Evolutionary conservation across 1,140 invertebrate genomes (phyloP).

Genomic region (Spodoptera frugiperda): DNA sequence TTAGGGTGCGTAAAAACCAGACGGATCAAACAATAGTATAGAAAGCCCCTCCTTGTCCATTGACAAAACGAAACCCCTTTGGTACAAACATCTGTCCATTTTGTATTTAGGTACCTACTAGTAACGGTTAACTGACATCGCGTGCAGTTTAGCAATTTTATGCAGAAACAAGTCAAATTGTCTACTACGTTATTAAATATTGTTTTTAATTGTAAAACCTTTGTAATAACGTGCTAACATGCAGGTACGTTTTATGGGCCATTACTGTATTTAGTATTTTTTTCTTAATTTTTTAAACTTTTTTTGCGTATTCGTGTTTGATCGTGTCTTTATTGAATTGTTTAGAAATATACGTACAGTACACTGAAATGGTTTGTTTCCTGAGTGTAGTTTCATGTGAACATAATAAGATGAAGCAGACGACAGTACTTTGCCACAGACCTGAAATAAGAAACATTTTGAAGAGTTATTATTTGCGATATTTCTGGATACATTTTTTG

Average conservation of each 20-base stretch:
- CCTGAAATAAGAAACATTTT: slow-evolving; percentile 60
- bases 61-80: no score
- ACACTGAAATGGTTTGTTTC: slow-evolving; percentile 92
- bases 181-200: no score
- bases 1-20: neutral
- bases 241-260: neutral
- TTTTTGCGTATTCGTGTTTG: no score
- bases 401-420: slow-evolving; percentile 92
- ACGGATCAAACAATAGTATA: neutral
- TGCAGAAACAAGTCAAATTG: no score
- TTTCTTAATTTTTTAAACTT: neutral
- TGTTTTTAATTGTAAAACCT: no score
- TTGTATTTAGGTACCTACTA: no score
- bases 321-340: no score
- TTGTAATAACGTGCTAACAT: no score
- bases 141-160: no score
- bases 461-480: neutral
- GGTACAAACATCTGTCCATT: no score
- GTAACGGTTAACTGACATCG: no score
- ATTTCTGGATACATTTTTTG: neutral
- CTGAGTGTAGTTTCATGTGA: slow-evolving; percentile 93
- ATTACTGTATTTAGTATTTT: neutral
- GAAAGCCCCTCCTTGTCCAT: neutral
- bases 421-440: slow-evolving; percentile 91
- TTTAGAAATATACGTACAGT: slow-evolving; percentile 84